phyloP scores from a whole-genome alignment of 1,140 invertebrate genomes.

The Phymastichus coffea region DNA sequence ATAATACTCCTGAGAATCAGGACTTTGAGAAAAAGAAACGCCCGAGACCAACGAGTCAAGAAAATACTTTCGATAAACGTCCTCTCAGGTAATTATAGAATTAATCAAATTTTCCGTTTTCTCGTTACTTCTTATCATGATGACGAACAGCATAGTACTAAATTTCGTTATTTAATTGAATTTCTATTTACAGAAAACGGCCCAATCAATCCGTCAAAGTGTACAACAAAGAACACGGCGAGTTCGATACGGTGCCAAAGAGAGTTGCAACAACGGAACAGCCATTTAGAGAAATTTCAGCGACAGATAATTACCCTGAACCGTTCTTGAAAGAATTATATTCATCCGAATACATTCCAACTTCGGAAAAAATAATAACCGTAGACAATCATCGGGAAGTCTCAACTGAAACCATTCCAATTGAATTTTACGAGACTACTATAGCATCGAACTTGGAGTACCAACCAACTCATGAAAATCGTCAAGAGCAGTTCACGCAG shows the following conservation, averaged over 20 bases:
- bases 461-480: conserved; percentile 33
- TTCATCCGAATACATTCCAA: conserved; percentile 2
- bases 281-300: conserved; percentile 11
- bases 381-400: not conserved
- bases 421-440: conserved; percentile 16
- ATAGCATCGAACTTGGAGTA: conserved; percentile 28
- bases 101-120: too few relatives aligned
- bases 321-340: conserved; percentile 24
- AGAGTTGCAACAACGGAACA: not conserved
- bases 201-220: conserved; percentile 8
- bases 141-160: too few relatives aligned
- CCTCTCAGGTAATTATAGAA: conserved; percentile 1
- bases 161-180: too few relatives aligned
- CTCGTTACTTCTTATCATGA: too few relatives aligned
- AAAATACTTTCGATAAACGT: conserved; percentile 5
- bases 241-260: not conserved
- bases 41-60: conserved; percentile 30
- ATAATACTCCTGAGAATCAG: conserved; percentile 26
- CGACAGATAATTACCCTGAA: conserved; percentile 28
- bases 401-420: not conserved
- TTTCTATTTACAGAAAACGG: conserved; percentile 12
- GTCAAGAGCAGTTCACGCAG: conserved; percentile 15
- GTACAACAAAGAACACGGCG: conserved; percentile 2
- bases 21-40: conserved; percentile 28
- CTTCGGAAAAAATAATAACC: not conserved